A percentile compares a stretch with the other conserved stretches of the same genome.
Evolutionary conservation across 1,140 invertebrate species (phyloP).

Genomic region (Drosophila sechellia): DNA sequence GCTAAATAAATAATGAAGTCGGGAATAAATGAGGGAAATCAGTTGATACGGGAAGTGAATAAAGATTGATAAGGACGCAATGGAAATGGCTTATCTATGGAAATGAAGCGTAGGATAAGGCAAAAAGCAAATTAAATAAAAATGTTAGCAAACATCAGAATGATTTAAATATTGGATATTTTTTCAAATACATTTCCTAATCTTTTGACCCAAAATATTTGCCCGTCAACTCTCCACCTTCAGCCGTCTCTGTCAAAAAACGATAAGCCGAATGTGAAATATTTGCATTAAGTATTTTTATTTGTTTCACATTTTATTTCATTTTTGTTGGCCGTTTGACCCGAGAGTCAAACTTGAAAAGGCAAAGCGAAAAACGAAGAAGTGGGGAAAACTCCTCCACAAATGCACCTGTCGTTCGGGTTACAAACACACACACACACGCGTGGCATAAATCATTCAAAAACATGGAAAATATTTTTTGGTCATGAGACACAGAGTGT

Average conservation of each 20-base stretch:
- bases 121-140: not conserved
- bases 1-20: constrained; percentile 18
- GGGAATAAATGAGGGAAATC: constrained; percentile 31
- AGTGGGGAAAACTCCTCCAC: constrained; percentile 24
- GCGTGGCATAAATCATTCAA: constrained; percentile 74
- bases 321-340: constrained; percentile 27
- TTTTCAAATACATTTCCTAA: not conserved
- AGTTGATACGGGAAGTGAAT: constrained; percentile 24
- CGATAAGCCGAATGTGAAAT: constrained; percentile 21
- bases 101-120: not conserved
- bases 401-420: constrained; percentile 63
- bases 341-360: constrained; percentile 27
- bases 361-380: constrained; percentile 16
- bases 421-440: constrained; percentile 36
- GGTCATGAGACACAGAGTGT: not conserved
- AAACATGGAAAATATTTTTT: constrained; percentile 62
- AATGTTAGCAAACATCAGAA: no score
- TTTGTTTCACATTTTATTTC: constrained; percentile 36
- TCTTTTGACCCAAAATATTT: constrained; percentile 14
- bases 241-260: constrained; percentile 33
- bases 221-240: constrained; percentile 17
- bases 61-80: constrained; percentile 4
- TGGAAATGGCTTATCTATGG: no score
- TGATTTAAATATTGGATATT: no score
- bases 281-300: constrained; percentile 43